Conservation (phyloP, 2,888 invertebrate species). For the Cyaniris semiargus region DNA sequence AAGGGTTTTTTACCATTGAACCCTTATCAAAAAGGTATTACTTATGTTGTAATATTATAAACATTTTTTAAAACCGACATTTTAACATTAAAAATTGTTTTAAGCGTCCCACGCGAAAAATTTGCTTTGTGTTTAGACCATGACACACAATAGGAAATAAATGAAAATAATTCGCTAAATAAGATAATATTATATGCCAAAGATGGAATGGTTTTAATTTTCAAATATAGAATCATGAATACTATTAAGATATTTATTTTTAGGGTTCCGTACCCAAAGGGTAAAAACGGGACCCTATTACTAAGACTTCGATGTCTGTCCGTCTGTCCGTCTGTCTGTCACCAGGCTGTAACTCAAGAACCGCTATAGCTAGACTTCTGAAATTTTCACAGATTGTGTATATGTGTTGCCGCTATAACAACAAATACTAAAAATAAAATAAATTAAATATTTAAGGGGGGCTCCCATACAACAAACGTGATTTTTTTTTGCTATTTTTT, state of each 20-base stretch:
- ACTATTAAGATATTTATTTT: background rate
- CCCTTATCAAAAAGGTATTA: slow-evolving; percentile 11
- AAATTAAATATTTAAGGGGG: too few relatives aligned
- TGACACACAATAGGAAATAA: background rate
- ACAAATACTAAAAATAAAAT: too few relatives aligned
- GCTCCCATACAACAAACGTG: too few relatives aligned
- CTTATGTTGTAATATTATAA: slow-evolving; percentile 6
- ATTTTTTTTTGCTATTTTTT: too few relatives aligned
- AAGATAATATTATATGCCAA: background rate
- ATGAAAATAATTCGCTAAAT: background rate
- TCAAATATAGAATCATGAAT: background rate
- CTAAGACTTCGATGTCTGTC: too few relatives aligned
- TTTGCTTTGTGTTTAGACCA: background rate
- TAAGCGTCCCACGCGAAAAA: background rate
- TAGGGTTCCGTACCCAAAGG: too few relatives aligned
- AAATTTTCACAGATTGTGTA: too few relatives aligned
- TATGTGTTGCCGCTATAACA: too few relatives aligned
- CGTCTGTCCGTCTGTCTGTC: too few relatives aligned
- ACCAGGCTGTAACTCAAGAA: too few relatives aligned
- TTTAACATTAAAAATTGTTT: background rate
- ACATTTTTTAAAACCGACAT: background rate
- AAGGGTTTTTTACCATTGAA: background rate
- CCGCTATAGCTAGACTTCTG: too few relatives aligned
- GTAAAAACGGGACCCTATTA: too few relatives aligned
- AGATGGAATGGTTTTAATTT: background rate